Percentiles rank a stretch among this genome's conserved stretches.
Evolutionary conservation across 2,888 invertebrate genomes (phyloP).

Genomic region (Notodromas monacha): DNA sequence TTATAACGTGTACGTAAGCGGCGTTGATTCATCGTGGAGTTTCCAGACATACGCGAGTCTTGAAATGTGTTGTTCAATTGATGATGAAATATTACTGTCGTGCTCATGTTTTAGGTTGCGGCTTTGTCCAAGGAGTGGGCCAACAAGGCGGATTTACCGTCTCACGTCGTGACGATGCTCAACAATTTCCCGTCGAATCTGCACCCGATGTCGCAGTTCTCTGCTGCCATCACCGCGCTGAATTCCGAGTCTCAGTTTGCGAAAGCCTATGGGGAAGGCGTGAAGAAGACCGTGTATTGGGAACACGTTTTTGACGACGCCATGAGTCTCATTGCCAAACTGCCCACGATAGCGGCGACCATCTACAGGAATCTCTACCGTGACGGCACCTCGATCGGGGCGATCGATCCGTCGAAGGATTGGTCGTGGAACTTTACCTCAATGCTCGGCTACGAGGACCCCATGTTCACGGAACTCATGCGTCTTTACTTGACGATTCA

Average conservation of each 20-base stretch:
- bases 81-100: too few species aligned
- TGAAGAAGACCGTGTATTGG: conserved; percentile 66
- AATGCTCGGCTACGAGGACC: conserved; percentile 56
- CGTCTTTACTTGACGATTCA: conserved; percentile 72
- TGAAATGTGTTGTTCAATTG: too few species aligned
- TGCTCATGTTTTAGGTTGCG: conserved; percentile 15
- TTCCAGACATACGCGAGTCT: too few species aligned
- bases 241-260: conserved; percentile 75
- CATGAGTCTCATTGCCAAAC: conserved; percentile 74
- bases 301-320: conserved; percentile 68
- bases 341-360: conserved; percentile 70
- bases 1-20: too few species aligned
- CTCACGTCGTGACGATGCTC: conserved; percentile 62
- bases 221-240: conserved; percentile 57
- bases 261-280: conserved; percentile 55
- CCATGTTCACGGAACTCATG: conserved; percentile 57
- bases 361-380: conserved; percentile 65
- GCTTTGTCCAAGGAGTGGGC: conserved; percentile 53
- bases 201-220: conserved; percentile 82
- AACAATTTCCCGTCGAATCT: conserved; percentile 60
- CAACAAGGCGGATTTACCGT: conserved; percentile 48
- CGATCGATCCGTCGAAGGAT: conserved; percentile 58
- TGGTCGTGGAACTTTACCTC: conserved; percentile 69
- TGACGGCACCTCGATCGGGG: conserved; percentile 52
- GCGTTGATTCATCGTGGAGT: too few species aligned